Percentiles rank a stretch among this genome's conserved stretches.
Conservation (phyloP, 2,797 vertebrate species). For the Benthosema pterotum region DNA sequence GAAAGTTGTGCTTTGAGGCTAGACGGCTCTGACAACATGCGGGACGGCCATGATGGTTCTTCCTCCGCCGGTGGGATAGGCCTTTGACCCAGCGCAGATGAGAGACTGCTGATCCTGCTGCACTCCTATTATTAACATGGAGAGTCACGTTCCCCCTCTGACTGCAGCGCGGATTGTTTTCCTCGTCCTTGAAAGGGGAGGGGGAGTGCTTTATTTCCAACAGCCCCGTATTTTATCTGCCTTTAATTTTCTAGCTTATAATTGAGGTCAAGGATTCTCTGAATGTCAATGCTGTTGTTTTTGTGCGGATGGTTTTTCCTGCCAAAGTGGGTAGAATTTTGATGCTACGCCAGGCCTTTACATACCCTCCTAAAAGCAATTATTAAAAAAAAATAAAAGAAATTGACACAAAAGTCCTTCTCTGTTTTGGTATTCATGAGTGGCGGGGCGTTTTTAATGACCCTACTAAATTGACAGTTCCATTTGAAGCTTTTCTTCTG, state of each 20-base stretch:
- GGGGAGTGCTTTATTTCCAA: constrained; percentile 23
- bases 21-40: constrained; percentile 14
- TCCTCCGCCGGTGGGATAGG: constrained; percentile 51
- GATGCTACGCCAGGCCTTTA: constrained; percentile 1
- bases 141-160: constrained; percentile 62
- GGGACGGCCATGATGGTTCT: constrained; percentile 50
- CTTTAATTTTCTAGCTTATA: constrained; percentile 22
- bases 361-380: no score
- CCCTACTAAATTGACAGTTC: constrained; percentile 44
- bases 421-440: constrained; percentile 25
- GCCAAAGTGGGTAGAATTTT: background rate
- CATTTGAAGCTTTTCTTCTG: constrained; percentile 45
- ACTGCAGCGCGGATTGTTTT: constrained; percentile 62
- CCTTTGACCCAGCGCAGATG: constrained; percentile 70
- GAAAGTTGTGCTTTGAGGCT: constrained; percentile 16
- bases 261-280: constrained; percentile 16
- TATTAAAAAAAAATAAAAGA: no score
- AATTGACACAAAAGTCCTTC: no score
- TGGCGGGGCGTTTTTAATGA: constrained; percentile 34
- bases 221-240: constrained; percentile 16
- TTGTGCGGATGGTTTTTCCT: background rate
- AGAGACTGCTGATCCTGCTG: constrained; percentile 61
- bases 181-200: constrained; percentile 54
- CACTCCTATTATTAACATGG: constrained; percentile 76
- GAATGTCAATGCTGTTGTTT: constrained; percentile 14